phyloP scores from a whole-genome alignment of 2,888 invertebrate species.

The Allygus modestus region DNA sequence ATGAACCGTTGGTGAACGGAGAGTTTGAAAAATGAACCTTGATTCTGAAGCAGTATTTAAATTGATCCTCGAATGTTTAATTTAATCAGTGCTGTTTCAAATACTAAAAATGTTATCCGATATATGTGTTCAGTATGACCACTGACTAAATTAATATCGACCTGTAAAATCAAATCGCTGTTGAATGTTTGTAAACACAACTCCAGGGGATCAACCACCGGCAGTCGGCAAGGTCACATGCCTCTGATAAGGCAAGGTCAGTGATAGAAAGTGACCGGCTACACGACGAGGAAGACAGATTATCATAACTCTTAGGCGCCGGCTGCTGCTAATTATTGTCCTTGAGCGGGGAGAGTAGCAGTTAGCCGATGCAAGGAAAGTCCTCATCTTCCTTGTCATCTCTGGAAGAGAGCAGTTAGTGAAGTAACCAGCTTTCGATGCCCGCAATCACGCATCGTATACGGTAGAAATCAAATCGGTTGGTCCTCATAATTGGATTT shows the following conservation, averaged over 20 bases:
- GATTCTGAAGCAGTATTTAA: too few relatives aligned
- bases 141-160: too few relatives aligned
- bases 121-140: too few relatives aligned
- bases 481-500: neutral
- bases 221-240: too few relatives aligned
- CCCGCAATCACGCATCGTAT: neutral
- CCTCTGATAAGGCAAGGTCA: neutral
- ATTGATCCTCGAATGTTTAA: too few relatives aligned
- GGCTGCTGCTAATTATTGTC: neutral
- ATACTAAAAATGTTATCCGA: too few relatives aligned
- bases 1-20: too few relatives aligned
- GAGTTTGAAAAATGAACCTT: too few relatives aligned
- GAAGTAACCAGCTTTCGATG: conserved; percentile 11
- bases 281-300: neutral
- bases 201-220: too few relatives aligned
- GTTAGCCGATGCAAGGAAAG: neutral
- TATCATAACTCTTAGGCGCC: neutral
- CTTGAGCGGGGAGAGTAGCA: conserved; percentile 1
- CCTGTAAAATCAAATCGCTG: too few relatives aligned
- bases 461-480: neutral
- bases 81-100: too few relatives aligned
- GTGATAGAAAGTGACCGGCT: neutral
- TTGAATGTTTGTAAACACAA: too few relatives aligned
- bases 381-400: neutral
- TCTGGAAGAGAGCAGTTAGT: neutral